Conservation (phyloP, 2,888 invertebrate genomes). For the Microctonus aethiopoides region DNA sequence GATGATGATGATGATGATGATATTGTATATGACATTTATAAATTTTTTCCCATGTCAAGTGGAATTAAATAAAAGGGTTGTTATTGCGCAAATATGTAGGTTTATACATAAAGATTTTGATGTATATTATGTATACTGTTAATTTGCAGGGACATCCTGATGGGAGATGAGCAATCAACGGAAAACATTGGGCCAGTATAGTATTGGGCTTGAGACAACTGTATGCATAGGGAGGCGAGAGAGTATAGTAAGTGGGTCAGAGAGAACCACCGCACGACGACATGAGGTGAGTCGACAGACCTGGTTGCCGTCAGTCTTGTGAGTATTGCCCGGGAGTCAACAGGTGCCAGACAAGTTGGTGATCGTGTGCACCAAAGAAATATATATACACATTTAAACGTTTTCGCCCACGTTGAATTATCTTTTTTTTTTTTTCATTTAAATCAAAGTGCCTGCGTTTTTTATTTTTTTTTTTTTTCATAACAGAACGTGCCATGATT, state of each 20-base stretch:
- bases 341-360: conserved; percentile 55
- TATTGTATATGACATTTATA: not conserved
- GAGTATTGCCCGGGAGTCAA: conserved; percentile 65
- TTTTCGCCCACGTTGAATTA: not conserved
- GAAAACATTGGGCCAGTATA: conserved; percentile 7
- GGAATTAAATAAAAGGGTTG: not conserved
- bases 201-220: conserved; percentile 18
- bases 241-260: conserved; percentile 60
- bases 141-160: conserved; percentile 6
- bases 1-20: not conserved
- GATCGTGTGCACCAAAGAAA: conserved; percentile 6
- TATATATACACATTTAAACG: conserved; percentile 12
- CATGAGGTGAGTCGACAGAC: conserved; percentile 59
- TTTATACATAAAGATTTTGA: not conserved
- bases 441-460: conserved; percentile 12
- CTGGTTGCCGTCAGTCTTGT: conserved; percentile 62
- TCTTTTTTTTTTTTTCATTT: not conserved
- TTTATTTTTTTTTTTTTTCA: conserved; percentile 3
- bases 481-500: conserved; percentile 32
- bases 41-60: not conserved
- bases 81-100: not conserved
- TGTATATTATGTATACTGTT: conserved; percentile 11
- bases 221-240: conserved; percentile 33
- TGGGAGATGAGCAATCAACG: conserved; percentile 20
- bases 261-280: conserved; percentile 61